Base-by-base conservation (phyloP, 37 sponge, comb jelly and placozoan species). In the Hormiphora californensis region DNA sequence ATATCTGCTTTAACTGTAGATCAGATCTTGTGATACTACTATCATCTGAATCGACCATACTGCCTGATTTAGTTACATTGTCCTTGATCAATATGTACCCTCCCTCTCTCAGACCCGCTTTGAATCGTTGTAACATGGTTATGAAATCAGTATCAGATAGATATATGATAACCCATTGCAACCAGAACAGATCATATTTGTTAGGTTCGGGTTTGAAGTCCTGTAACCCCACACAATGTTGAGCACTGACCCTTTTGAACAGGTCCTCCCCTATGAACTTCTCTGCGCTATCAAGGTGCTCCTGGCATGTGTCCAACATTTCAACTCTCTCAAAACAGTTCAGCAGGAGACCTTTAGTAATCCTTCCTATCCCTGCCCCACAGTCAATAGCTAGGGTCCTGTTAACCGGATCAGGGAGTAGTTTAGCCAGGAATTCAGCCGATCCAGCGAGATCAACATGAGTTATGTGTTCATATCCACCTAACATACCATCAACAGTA, bases 281-380 rank as follows among this genome's bases (percentile, higher is more conserved):
- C 54, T 87, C 63, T 21, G 94, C 87, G 32, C 85, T 88, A 63
- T 96, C 91, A 19, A 96, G 62, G 63, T 94, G 94, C 39, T 57
- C 43, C 9, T 68, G 87, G 54, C 94, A 94, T 85, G 89, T 92
- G 49, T 96, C 97, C 33, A 93, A 90, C 32, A 96, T 63, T 69
- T 96, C 97, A 9, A 96, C 97, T 31, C 86, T 39, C 22, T 91
- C 86, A 63, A 96, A 96, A 23, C 91, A 34, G 9, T 93, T 94
- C 12, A 96, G 88, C 17, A 96, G 89, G 0, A 96, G 63, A 0
- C 91, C 54, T 54, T 92, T 92, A 12, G 91, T 90, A 0, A 96
- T 92, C 15, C 97, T 63, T 0, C 97, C 97, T 31, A 96, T 96
- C 2, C 97, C 97, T 32, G 97, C 91, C 9, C 97, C 97, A 90